phyloP scores from a whole-genome alignment of 2,797 vertebrate species.

The Natrix natrix region DNA sequence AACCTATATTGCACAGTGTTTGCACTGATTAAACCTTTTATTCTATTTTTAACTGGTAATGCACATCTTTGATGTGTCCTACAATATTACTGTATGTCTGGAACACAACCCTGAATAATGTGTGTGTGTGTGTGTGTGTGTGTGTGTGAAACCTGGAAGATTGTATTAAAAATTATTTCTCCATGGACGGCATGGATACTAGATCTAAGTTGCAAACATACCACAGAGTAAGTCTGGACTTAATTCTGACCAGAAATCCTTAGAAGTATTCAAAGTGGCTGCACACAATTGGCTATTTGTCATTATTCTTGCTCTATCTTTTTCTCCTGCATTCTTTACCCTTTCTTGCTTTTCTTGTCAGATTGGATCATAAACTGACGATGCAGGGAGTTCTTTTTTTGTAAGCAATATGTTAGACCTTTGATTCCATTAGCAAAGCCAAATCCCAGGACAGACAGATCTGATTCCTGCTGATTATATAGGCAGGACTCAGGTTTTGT shows the following conservation, averaged over 20 bases:
- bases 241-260: background rate
- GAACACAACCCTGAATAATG: background rate
- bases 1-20: background rate
- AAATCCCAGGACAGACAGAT: background rate
- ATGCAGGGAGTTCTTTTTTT: background rate
- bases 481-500: background rate
- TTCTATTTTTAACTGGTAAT: background rate
- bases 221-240: background rate
- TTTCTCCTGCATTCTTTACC: background rate
- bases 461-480: slow-evolving; percentile 26
- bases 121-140: background rate
- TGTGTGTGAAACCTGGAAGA: background rate
- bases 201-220: background rate
- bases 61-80: background rate
- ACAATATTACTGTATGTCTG: background rate
- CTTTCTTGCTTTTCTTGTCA: background rate
- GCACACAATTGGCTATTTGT: background rate
- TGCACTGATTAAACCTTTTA: background rate
- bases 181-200: no score
- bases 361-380: background rate
- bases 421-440: background rate
- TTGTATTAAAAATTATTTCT: background rate
- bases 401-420: slow-evolving; percentile 27
- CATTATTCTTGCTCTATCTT: background rate
- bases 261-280: background rate